Base-by-base conservation (phyloP, 2,888 invertebrate genomes). In the Hipparchia sbordonii region DNA sequence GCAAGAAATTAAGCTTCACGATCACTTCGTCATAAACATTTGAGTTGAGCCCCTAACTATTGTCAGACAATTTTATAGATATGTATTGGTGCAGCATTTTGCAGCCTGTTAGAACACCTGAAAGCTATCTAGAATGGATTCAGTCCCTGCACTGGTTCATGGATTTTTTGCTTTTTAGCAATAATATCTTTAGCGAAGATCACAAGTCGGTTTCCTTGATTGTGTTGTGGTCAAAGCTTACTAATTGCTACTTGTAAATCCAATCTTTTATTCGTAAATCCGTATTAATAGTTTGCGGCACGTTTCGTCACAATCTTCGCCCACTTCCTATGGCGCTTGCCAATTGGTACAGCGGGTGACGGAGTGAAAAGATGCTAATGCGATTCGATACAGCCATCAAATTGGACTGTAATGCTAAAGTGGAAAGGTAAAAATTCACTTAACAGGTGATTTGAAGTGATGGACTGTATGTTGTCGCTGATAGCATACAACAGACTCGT, bases 251-350 rank as follows among this genome's bases (percentile, higher is more conserved):
- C 8, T 23, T 23, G 57, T 23, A 57, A 57, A 23, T 57, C 23
- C 57, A 60, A 39, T 60, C 7, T 68, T 48, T 62, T 10, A 71
- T 71, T 67, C 60, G n/a, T 23, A 66, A 70, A 51, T 66, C 66
- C 63, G 45, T 60, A 70, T 54, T 70, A 72, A 70, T 72, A 67
- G 62, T 67, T 10, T 57, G 54, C 52, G 66, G 76, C 77, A 75
- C 76, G 77, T 87, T 85, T 85, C 85, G 79, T 80, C 83, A 85
- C 81, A 75, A 77, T 72, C 54, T 60, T 84, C 84, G 84, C 83
- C 81, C 82, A 87, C 85, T 89, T 89, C 89, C 88, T 86, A 81
- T 78, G 80, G 78, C 79, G 82, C 82, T 85, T 89, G 90, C 89
- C 89, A 90, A 90, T 84, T 87, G 85, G 84, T 85, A 85, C 87